Evolutionary conservation across 1,140 invertebrate genomes (phyloP), one percentile per base, ranked within the genome.

Genomic region (Nasonia giraulti): DNA sequence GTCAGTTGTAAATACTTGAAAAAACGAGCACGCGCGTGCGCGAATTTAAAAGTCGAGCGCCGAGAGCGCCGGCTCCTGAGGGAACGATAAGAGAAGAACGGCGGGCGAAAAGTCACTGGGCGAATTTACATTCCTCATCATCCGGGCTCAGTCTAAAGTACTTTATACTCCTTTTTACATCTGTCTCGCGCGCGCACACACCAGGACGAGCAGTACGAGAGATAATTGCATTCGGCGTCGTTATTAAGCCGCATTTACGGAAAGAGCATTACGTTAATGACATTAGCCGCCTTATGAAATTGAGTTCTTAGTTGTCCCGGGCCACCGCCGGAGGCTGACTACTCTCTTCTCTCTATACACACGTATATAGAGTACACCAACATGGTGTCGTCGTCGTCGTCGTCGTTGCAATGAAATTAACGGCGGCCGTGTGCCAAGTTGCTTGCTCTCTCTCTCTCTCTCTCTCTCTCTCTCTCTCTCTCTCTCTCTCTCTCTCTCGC

Each of bases 221-320:
- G 40, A 81, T 82, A 85, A 85, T 81, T 81, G 79, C 84, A 74
- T 85, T 85, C 40, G 79, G 77, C 71, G 84, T 81, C 71, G 62
- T 85, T 85, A 85, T 81, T 85, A 85, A 85, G 79, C 84, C 84
- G 80, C 84, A 85, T 85, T 85, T 85, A 81, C 73, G 84, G 79
- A 85, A 85, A 85, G 84, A 85, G 84, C 84, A 85, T 85, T 85
- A 85, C 50, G 84, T 80, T 85, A 81, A 85, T 69, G 62, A 55
- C 50, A 76, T 85, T 85, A 85, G 78, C 79, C 73, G 83, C 83
- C 79, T 81, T 85, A 85, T 85, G 84, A 85, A 85, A 85, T 85
- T 81, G 84, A 85, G 79, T 85, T 85, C 73, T 77, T 82, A 85
- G 85, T 85, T 83, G 50, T 66, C 68, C 31, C 75, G 31, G 66